phyloP scores from a whole-genome alignment of 1,140 invertebrate species.

The Aphidius gifuensis region DNA sequence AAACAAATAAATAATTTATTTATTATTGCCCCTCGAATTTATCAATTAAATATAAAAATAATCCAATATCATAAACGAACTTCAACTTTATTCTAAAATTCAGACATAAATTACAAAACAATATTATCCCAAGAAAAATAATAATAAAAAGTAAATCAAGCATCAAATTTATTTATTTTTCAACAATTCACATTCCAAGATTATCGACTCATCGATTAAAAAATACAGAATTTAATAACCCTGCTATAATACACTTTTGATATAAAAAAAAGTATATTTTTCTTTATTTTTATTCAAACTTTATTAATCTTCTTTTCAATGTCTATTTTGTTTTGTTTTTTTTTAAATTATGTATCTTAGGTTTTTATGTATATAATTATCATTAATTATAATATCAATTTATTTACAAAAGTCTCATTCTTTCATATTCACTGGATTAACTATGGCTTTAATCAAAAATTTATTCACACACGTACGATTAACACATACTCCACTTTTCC shows the following conservation, averaged over 20 bases:
- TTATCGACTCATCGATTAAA: conserved; percentile 38
- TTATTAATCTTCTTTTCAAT: background rate
- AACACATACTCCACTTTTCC: background rate
- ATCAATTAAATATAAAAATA: no score
- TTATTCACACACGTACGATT: conserved; percentile 13
- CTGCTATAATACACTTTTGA: conserved; percentile 51
- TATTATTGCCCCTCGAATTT: no score
- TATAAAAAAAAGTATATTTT: conserved; percentile 53
- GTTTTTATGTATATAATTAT: conserved; percentile 42
- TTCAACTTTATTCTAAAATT: no score
- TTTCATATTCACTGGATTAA: conserved; percentile 23
- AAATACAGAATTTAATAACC: conserved; percentile 49
- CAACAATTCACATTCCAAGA: conserved; percentile 1
- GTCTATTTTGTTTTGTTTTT: conserved; percentile 22
- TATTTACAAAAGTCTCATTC: conserved; percentile 50
- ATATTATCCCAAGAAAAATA: no score
- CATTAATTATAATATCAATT: conserved; percentile 45
- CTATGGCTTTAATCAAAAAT: conserved; percentile 9
- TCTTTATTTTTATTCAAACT: conserved; percentile 15
- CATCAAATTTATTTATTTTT: background rate
- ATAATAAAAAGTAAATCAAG: no score
- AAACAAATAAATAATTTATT: no score
- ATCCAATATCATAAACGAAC: no score
- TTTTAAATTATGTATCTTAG: conserved; percentile 43
- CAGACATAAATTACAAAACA: no score